Percentiles rank a stretch among this genome's conserved stretches.
phyloP scores from a whole-genome alignment of 2,113 vertebrate species.

The Mormoops blainvillei region DNA sequence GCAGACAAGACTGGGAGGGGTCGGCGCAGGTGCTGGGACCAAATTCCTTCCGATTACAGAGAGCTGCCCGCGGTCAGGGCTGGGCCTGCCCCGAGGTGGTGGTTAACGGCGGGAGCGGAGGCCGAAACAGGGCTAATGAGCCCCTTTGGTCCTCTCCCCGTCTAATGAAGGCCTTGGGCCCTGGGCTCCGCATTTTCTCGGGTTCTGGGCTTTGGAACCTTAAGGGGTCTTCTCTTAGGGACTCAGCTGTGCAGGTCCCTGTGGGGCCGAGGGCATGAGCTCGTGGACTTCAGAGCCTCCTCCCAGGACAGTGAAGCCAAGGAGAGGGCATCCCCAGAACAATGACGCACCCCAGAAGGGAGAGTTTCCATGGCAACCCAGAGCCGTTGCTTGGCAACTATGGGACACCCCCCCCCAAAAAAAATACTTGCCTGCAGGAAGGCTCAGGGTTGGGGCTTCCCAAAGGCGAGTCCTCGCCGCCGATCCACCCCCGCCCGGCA shows the following conservation, averaged over 20 bases:
- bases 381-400: constrained; percentile 51
- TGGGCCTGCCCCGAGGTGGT: neutral
- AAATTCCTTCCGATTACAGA: neutral
- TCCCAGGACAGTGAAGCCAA: neutral
- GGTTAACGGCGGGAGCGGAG: neutral
- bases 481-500: too few relatives aligned
- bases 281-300: neutral
- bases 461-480: too few relatives aligned
- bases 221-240: neutral
- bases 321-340: constrained; percentile 42
- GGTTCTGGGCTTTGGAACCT: neutral
- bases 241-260: neutral
- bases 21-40: neutral
- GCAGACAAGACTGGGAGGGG: neutral
- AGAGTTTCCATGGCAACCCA: constrained; percentile 59
- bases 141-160: neutral
- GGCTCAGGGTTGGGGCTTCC: constrained; percentile 21
- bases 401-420: too few relatives aligned
- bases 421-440: constrained; percentile 33
- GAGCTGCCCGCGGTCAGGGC: neutral
- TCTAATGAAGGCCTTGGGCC: constrained; percentile 15
- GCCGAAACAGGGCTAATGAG: neutral
- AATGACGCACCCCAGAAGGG: neutral
- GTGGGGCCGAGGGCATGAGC: accelerated
- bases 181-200: neutral